phyloP scores from a whole-genome alignment of 1,140 invertebrate species.

The Dinoponera quadriceps region DNA sequence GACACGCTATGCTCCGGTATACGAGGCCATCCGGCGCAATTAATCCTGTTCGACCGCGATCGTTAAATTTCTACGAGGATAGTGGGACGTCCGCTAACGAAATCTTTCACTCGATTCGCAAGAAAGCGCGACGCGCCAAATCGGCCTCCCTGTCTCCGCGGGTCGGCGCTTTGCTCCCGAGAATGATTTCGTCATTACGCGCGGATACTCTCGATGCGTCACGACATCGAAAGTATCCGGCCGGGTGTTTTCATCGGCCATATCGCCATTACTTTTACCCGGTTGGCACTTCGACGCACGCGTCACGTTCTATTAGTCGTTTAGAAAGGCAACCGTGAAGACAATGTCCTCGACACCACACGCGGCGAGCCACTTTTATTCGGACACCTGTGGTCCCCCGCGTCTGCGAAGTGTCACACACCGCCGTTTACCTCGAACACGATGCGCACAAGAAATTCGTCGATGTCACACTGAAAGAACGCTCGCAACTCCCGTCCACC shows the following conservation, averaged over 20 bases:
- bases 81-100: slow-evolving; percentile 19
- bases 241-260: slow-evolving; percentile 21
- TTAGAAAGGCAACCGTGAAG: slow-evolving; percentile 9
- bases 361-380: not conserved
- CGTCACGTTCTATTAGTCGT: slow-evolving; percentile 17
- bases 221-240: slow-evolving; percentile 42
- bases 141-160: not conserved
- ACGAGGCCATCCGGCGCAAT: slow-evolving; percentile 33
- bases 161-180: slow-evolving; percentile 8
- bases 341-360: not conserved
- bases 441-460: too few species aligned
- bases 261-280: slow-evolving; percentile 52
- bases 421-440: too few species aligned
- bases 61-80: slow-evolving; percentile 60
- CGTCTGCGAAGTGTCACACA: not conserved
- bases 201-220: slow-evolving; percentile 47
- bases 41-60: slow-evolving; percentile 48
- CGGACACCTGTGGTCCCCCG: not conserved
- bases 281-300: not conserved
- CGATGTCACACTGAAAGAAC: too few species aligned
- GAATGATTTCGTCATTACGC: slow-evolving; percentile 38
- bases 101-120: slow-evolving; percentile 37
- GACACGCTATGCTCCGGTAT: slow-evolving; percentile 14
- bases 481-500: too few species aligned
- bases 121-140: slow-evolving; percentile 7